phyloP scores from a whole-genome alignment of 2,797 vertebrate species.

The Ispidina picta region DNA sequence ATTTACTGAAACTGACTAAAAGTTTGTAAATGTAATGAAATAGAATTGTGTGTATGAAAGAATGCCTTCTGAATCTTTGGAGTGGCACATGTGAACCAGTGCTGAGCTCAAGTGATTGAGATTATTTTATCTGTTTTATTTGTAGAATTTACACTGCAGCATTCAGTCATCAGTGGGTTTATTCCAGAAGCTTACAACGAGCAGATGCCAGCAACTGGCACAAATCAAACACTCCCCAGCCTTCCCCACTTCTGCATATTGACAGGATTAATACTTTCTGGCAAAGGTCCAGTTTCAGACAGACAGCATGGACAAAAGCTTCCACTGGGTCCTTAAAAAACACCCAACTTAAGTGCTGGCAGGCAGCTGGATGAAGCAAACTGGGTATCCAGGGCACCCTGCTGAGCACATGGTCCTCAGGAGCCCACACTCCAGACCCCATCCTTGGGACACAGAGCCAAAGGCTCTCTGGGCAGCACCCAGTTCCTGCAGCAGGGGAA shows the following conservation, averaged over 20 bases:
- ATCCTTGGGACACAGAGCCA: background rate
- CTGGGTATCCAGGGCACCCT: background rate
- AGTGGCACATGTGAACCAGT: background rate
- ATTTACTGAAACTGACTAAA: background rate
- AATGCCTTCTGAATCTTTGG: slow-evolving; percentile 4
- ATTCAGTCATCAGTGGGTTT: slow-evolving; percentile 12
- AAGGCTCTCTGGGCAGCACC: background rate
- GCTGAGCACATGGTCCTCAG: background rate
- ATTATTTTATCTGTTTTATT: slow-evolving; percentile 39
- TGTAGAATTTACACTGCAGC: slow-evolving; percentile 23
- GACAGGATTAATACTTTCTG: slow-evolving; percentile 34
- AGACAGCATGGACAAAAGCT: background rate
- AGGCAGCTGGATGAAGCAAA: background rate
- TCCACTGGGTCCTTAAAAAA: background rate
- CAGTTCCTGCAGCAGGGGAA: background rate
- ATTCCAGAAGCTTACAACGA: slow-evolving; percentile 56
- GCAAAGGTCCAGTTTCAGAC: slow-evolving; percentile 16
- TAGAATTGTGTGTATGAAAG: background rate
- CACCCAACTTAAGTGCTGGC: background rate
- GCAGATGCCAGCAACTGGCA: slow-evolving; percentile 29
- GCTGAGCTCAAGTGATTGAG: slow-evolving; percentile 7
- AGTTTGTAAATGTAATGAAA: slow-evolving; percentile 2
- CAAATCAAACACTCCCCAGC: slow-evolving; percentile 23
- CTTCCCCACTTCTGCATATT: background rate
- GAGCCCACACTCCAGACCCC: background rate